Evolutionary conservation across 2,888 invertebrate species (phyloP), one percentile per base, ranked within the genome.

Genomic region (Plebejus argus): DNA sequence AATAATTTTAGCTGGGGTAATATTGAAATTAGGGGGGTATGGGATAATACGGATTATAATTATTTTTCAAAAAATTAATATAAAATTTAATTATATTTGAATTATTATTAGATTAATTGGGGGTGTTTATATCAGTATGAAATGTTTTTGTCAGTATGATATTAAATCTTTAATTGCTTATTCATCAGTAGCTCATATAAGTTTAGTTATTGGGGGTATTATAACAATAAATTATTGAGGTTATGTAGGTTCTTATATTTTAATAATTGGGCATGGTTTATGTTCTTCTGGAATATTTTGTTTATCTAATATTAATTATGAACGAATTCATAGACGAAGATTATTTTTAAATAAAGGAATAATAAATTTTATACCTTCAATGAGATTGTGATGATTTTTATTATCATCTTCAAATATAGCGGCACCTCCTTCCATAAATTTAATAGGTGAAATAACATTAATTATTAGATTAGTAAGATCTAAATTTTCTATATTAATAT

Each of bases 141-240:
- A 96, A 82, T 96, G 96, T 95, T 92, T 96, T 87, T 95, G 95
- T 81, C 96, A 77, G n/a, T 35, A 70, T 77, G 97, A 97, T 95
- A 93, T 96, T 88, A 97, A 96, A 84, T 93, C 95, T 81, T 95
- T 96, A 92, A 95, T 97, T 95, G 96, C 96, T 87, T 96, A 96
- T 93, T 96, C 96, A 82, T 97, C 96, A 58, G 95, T 97, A 0
- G 95, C 95, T 82, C 96, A 97, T 94, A 96, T 97, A 90, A 94
- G 95, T 10, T 84, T 96, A 84, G 95, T 96, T 33, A 91, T 96
- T 88, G 83, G 93, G 0, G 95, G 95, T 0, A 86, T 96, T 87
- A 91, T 95, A 94, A 94, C 95, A 76, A 88, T 95, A 87, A 94
- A 87, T 88, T 92, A 91, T 90, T 95, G 94, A 79, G 95, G 95